Evolutionary conservation across 2,888 invertebrate genomes (phyloP).

Genomic region (Acleris literana): DNA sequence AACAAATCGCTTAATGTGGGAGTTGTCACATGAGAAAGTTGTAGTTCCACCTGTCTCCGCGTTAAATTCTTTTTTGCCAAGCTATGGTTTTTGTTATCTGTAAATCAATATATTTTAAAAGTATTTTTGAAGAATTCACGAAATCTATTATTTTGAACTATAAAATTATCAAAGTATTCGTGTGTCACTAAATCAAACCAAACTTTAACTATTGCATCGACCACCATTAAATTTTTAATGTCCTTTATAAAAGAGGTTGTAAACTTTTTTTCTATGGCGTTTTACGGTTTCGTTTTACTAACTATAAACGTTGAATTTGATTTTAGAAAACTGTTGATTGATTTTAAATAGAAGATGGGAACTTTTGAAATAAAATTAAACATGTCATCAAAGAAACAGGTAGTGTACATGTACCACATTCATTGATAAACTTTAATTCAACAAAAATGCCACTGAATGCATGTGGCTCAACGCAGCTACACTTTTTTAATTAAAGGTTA

Average conservation of each 20-base stretch:
- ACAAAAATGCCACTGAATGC: too few relatives aligned
- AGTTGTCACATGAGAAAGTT: too few relatives aligned
- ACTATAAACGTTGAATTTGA: constrained; percentile 36
- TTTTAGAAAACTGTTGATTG: constrained; percentile 27
- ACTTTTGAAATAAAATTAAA: constrained; percentile 15
- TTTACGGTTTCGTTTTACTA: constrained; percentile 26
- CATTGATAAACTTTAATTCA: neutral
- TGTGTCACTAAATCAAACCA: constrained; percentile 40
- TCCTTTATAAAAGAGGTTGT: constrained; percentile 41
- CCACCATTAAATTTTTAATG: constrained; percentile 47
- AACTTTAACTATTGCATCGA: constrained; percentile 40
- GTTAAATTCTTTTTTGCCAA: too few relatives aligned
- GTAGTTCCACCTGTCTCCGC: too few relatives aligned
- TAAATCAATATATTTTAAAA: too few relatives aligned
- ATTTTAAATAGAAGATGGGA: constrained; percentile 31
- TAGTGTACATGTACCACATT: neutral
- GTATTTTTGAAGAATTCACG: constrained; percentile 21
- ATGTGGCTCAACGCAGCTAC: too few relatives aligned
- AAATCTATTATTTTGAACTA: constrained; percentile 21
- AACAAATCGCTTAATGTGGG: too few relatives aligned
- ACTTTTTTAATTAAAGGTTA: too few relatives aligned
- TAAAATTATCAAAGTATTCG: constrained; percentile 22
- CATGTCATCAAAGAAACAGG: constrained; percentile 3
- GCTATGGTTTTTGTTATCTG: too few relatives aligned
- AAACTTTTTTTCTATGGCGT: constrained; percentile 44